Evolutionary conservation across 2,113 vertebrate species (phyloP).

Genomic region (Alexandromys fortis): DNA sequence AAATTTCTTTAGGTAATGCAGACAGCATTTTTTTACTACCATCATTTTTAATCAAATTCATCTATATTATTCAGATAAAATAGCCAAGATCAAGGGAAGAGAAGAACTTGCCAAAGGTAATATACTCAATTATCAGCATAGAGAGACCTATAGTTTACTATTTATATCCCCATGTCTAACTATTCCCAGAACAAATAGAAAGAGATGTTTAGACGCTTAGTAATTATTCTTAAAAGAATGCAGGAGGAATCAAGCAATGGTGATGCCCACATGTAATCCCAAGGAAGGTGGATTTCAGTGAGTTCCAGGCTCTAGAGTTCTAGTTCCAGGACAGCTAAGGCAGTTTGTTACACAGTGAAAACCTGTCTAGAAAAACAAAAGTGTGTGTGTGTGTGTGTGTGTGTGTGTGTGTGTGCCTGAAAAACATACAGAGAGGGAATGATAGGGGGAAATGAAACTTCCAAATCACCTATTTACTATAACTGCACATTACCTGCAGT

Average conservation of each 20-base stretch:
- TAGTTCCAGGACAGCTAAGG: no score
- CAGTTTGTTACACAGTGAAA: no score
- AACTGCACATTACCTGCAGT: neutral
- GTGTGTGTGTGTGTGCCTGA: no score
- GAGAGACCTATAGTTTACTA: neutral
- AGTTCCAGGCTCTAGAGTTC: no score
- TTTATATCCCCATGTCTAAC: neutral
- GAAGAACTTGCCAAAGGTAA: neutral
- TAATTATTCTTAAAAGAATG: neutral
- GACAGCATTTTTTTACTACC: conserved; percentile 6
- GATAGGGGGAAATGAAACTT: neutral
- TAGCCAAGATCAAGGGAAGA: neutral
- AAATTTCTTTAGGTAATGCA: conserved; percentile 33
- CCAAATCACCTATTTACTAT: neutral
- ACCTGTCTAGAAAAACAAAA: no score
- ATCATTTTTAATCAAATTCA: neutral
- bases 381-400: no score
- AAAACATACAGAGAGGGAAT: no score
- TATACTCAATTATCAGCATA: neutral
- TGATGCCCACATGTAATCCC: no score
- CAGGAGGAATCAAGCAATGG: neutral
- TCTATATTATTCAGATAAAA: neutral
- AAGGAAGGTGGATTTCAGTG: no score
- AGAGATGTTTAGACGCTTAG: neutral
- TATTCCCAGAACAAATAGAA: neutral